These are phyloP conservation scores for Oncorhynchus nerka DNA, from an alignment of 2,113 vertebrate genomes.

Conservation along the genomic window DNA sequence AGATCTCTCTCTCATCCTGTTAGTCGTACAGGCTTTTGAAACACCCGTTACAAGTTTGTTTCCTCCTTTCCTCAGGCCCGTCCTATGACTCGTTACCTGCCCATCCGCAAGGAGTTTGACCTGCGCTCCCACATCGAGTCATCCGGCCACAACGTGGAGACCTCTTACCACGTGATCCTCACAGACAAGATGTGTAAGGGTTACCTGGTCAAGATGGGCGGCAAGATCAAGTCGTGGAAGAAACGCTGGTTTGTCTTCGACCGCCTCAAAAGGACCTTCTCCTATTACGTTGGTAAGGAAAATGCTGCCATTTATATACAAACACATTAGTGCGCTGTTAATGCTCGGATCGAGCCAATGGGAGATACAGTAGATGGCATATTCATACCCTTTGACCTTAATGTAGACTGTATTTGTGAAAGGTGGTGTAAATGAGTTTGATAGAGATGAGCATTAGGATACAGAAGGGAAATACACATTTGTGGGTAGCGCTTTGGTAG, in stretches of 20 bases:
- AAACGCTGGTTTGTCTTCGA: slow-evolving; percentile 99
- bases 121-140: slow-evolving; percentile 91
- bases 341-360: no score
- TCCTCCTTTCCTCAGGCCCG: slow-evolving; percentile 77
- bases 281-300: slow-evolving; percentile 87
- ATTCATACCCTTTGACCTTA: no score
- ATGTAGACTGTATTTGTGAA: no score
- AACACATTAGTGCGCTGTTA: no score
- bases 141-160: slow-evolving; percentile 88
- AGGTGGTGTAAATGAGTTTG: slow-evolving; percentile 35
- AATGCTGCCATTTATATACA: no score
- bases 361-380: no score
- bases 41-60: neutral
- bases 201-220: slow-evolving; percentile 97
- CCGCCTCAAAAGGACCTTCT: slow-evolving; percentile 93
- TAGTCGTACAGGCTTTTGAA: neutral
- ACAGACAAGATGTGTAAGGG: slow-evolving; percentile 95
- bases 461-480: slow-evolving; percentile 26
- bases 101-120: slow-evolving; percentile 95
- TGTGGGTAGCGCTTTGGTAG: slow-evolving; percentile 19
- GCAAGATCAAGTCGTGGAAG: slow-evolving; percentile 98
- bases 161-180: slow-evolving; percentile 88
- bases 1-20: neutral
- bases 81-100: slow-evolving; percentile 93
- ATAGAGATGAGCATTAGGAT: slow-evolving; percentile 33